Percentiles rank a stretch among this genome's conserved stretches.
phyloP scores from a whole-genome alignment of 2,797 vertebrate genomes.

The Spinus olivaceus region DNA sequence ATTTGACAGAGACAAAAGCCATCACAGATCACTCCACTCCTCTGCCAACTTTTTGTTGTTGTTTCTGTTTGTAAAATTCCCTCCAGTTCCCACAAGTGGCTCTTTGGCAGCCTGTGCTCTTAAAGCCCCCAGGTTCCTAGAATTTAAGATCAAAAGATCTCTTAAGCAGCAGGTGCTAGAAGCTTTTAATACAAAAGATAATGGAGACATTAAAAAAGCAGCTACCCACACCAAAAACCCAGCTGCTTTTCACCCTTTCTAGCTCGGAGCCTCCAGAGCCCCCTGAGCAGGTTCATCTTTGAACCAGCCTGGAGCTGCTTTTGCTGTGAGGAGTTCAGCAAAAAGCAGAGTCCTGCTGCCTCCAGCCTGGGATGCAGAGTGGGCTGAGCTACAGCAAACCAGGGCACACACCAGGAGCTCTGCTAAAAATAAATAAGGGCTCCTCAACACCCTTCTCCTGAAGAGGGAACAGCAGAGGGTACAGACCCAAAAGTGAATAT shows the following conservation, averaged over 20 bases:
- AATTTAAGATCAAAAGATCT: constrained; percentile 59
- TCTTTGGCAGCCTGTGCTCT: constrained; percentile 28
- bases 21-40: background rate
- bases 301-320: constrained; percentile 47
- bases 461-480: constrained; percentile 34
- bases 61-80: background rate
- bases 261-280: background rate
- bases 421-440: constrained; percentile 62
- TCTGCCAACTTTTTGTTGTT: background rate
- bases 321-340: constrained; percentile 23
- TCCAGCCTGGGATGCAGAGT: background rate
- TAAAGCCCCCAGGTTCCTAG: constrained; percentile 26
- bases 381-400: constrained; percentile 16
- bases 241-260: background rate
- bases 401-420: background rate
- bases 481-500: constrained; percentile 42
- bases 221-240: background rate
- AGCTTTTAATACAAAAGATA: constrained; percentile 32
- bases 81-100: background rate
- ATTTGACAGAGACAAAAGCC: constrained; percentile 38
- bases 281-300: constrained; percentile 12
- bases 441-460: constrained; percentile 17
- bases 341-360: background rate
- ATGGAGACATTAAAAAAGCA: background rate
- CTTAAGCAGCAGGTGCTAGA: constrained; percentile 45